Percentiles rank a stretch among this genome's conserved stretches.
Evolutionary conservation across 1,140 invertebrate genomes (phyloP).

Genomic region (Pseudachorutes palmiensis): DNA sequence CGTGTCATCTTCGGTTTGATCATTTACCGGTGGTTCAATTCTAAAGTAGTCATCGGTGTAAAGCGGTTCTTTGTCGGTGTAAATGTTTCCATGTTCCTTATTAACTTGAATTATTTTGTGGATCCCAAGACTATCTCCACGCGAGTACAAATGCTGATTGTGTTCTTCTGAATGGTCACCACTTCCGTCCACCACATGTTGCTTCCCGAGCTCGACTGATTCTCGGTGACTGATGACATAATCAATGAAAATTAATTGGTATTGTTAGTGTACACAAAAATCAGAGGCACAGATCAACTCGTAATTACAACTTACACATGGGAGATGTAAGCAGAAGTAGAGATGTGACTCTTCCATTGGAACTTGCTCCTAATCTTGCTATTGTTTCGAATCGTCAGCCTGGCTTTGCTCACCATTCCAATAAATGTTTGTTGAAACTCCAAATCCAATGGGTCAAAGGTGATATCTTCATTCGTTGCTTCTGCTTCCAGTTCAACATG

Average conservation of each 20-base stretch:
- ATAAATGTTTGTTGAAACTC: constrained; percentile 45
- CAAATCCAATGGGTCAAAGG: constrained; percentile 39
- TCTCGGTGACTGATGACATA: no score
- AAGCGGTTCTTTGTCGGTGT: background rate
- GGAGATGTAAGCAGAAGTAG: no score
- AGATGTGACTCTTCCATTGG: constrained; percentile 43
- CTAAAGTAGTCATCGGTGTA: constrained; percentile 14
- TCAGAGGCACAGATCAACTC: no score
- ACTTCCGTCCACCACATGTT: background rate
- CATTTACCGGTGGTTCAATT: constrained; percentile 14
- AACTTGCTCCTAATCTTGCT: constrained; percentile 43
- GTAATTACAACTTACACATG: no score
- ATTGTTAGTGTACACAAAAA: no score
- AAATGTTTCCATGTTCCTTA: background rate
- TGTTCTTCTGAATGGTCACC: constrained; percentile 15
- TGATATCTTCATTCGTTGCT: constrained; percentile 40
- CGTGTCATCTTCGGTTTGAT: background rate
- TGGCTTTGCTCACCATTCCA: constrained; percentile 41
- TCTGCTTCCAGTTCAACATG: constrained; percentile 39
- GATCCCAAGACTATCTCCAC: background rate
- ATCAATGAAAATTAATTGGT: no score
- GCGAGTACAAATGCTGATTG: constrained; percentile 29
- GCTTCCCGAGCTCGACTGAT: no score
- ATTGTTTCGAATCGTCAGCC: constrained; percentile 44
- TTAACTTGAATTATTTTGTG: background rate